These are phyloP conservation scores for Abrostola tripartita DNA, from an alignment of 2,888 invertebrate genomes.

Conservation along the genomic window DNA sequence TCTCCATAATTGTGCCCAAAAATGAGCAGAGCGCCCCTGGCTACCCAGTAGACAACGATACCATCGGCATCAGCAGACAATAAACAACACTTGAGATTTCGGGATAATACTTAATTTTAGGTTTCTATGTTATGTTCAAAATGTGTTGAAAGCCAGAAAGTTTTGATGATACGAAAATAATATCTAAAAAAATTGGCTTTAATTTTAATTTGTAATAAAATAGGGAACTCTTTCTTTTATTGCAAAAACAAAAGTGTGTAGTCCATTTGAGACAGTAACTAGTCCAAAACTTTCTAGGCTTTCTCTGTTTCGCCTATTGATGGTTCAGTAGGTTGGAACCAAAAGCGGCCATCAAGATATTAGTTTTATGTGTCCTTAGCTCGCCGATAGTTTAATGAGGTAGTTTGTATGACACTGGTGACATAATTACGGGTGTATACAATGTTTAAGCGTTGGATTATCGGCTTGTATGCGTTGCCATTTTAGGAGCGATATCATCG, in stretches of 20 bases:
- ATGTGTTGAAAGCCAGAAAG: slow-evolving; percentile 16
- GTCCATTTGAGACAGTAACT: slow-evolving; percentile 19
- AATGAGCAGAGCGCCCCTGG: slow-evolving; percentile 64
- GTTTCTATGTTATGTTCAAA: slow-evolving; percentile 13
- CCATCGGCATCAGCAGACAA: slow-evolving; percentile 54
- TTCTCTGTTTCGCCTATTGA: slow-evolving; percentile 55
- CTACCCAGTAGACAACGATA: slow-evolving; percentile 71
- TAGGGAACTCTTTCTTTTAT: not conserved
- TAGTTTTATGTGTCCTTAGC: slow-evolving; percentile 60
- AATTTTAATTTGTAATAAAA: not conserved
- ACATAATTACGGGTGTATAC: slow-evolving; percentile 47
- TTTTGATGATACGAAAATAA: slow-evolving; percentile 10
- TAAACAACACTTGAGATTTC: slow-evolving; percentile 29
- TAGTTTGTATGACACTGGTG: slow-evolving; percentile 62
- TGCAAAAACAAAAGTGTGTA: not conserved
- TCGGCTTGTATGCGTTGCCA: slow-evolving; percentile 73
- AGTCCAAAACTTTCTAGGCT: slow-evolving; percentile 52
- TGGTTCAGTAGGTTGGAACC: slow-evolving; percentile 52
- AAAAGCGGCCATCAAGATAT: slow-evolving; percentile 54
- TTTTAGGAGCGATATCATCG: slow-evolving; percentile 61
- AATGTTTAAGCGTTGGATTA: slow-evolving; percentile 56
- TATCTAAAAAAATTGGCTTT: not conserved
- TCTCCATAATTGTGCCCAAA: slow-evolving; percentile 83
- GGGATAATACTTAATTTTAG: slow-evolving; percentile 14
- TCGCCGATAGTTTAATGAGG: slow-evolving; percentile 64